Percentiles rank a stretch among this genome's conserved stretches.
Evolutionary conservation across 2,888 invertebrate genomes (phyloP).

Genomic region (Meteorus cinctellus): DNA sequence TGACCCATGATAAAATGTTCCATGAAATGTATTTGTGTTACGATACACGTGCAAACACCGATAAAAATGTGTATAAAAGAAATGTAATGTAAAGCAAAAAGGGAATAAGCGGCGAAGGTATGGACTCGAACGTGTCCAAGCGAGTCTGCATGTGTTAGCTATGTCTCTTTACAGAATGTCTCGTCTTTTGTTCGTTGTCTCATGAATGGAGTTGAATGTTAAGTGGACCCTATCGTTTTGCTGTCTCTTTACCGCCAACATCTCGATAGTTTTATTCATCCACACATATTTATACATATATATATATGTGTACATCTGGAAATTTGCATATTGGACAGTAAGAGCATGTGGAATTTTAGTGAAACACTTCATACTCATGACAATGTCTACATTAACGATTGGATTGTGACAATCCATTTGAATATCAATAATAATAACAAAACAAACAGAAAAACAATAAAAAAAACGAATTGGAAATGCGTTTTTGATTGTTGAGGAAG

Average conservation of each 20-base stretch:
- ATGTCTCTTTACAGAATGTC: conserved; percentile 21
- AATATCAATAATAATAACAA: conserved; percentile 33
- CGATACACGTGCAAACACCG: not conserved
- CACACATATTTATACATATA: conserved; percentile 18
- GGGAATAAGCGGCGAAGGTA: not conserved
- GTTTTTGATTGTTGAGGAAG: not conserved
- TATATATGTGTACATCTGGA: not conserved
- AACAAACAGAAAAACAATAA: not conserved
- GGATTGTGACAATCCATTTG: conserved; percentile 25
- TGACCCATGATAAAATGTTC: not conserved
- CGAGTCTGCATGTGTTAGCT: not conserved
- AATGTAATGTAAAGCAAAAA: not conserved
- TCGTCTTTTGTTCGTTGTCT: conserved; percentile 39
- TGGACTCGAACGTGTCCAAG: not conserved
- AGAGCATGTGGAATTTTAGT: conserved; percentile 15
- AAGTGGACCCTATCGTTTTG: conserved; percentile 38
- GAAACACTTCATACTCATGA: not conserved
- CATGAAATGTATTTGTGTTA: not conserved
- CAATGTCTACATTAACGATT: conserved; percentile 31
- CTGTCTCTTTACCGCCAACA: conserved; percentile 36
- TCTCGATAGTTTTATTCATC: conserved; percentile 41
- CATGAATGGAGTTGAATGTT: conserved; percentile 46
- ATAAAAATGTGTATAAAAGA: not conserved
- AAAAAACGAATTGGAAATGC: too few species aligned
- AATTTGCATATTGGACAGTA: conserved; percentile 23